These are phyloP conservation scores for Thaumatotibia leucotreta DNA, from an alignment of 1,140 invertebrate genomes.

Conservation along the genomic window DNA sequence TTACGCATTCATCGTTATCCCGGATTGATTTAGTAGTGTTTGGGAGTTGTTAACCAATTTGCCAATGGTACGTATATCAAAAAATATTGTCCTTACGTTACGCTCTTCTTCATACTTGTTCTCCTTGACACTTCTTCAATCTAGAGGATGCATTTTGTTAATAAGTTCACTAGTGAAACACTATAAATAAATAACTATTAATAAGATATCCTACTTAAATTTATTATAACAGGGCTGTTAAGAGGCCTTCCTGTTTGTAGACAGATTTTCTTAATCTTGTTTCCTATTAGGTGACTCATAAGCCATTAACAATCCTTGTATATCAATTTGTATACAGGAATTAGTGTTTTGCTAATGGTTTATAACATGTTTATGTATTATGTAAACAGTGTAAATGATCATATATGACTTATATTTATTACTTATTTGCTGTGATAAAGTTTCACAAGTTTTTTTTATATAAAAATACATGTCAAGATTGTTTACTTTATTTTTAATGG, in stretches of 20 bases:
- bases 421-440: no score
- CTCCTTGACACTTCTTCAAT: background rate
- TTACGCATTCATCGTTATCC: background rate
- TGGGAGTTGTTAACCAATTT: background rate
- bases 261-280: background rate
- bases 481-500: no score
- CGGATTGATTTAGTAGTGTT: background rate
- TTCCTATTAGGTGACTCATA: conserved; percentile 3
- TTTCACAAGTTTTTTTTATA: no score
- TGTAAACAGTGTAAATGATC: no score
- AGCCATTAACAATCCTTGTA: background rate
- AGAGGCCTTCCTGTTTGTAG: background rate
- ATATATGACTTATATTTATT: no score
- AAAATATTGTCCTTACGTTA: background rate
- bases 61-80: background rate
- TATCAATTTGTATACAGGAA: background rate
- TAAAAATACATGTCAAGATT: no score
- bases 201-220: background rate
- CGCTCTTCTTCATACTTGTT: background rate
- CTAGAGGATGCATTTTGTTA: background rate
- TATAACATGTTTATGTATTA: no score
- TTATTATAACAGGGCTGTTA: background rate
- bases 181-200: background rate
- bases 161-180: background rate
- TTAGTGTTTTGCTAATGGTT: background rate